Conservation (phyloP, 1,140 invertebrate species). For the Drosophila novamexicana region DNA sequence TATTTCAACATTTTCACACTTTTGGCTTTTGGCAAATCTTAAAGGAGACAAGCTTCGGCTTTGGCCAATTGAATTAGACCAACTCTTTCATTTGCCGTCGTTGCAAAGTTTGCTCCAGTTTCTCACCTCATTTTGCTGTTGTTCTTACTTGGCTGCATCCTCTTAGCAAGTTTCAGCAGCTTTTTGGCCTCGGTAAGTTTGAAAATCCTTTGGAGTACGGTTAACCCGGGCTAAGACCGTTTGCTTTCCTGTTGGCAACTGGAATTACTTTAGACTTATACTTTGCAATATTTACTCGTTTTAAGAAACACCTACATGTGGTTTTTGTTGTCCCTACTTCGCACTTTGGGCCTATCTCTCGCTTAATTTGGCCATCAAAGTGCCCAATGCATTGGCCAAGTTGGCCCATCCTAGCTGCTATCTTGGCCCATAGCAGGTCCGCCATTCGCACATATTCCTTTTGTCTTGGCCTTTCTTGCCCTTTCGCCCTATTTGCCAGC, state of each 20-base stretch:
- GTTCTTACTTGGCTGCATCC: constrained; percentile 36
- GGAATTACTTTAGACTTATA: constrained; percentile 62
- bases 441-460: constrained; percentile 2
- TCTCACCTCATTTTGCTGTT: constrained; percentile 21
- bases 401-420: constrained; percentile 11
- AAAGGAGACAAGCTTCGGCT: constrained; percentile 25
- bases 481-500: constrained; percentile 7
- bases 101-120: constrained; percentile 27
- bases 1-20: background rate
- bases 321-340: constrained; percentile 38
- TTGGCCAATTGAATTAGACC: constrained; percentile 31
- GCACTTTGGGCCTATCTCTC: constrained; percentile 31
- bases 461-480: constrained; percentile 1
- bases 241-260: constrained; percentile 48
- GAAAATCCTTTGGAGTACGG: constrained; percentile 62
- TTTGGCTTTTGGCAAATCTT: background rate
- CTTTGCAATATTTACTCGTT: constrained; percentile 47
- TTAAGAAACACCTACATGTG: constrained; percentile 30
- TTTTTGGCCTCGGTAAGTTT: constrained; percentile 64
- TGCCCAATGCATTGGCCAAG: constrained; percentile 36
- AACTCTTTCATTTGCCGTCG: constrained; percentile 13
- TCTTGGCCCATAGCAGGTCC: too few species aligned
- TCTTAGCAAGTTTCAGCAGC: constrained; percentile 41
- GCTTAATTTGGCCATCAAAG: constrained; percentile 56
- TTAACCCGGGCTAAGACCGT: constrained; percentile 43